Evolutionary conservation across 2,888 invertebrate species (phyloP).

Genomic region (Phorcus lineatus): DNA sequence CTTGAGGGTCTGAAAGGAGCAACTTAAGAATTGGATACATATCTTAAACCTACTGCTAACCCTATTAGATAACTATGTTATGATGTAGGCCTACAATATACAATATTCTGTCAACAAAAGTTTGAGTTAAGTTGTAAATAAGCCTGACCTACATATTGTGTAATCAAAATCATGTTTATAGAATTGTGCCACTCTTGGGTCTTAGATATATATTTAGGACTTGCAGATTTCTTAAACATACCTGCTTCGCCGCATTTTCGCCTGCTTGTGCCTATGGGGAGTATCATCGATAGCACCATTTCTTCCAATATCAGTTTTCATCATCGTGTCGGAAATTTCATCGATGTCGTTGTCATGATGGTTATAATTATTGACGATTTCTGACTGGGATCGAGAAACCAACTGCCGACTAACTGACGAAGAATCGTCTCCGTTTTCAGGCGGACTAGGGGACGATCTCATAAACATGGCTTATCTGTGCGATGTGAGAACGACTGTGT

Average conservation of each 20-base stretch:
- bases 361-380: neutral
- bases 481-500: neutral
- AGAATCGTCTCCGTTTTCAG: neutral
- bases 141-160: too few relatives aligned
- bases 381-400: conserved; percentile 7
- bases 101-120: too few relatives aligned
- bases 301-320: neutral
- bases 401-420: neutral
- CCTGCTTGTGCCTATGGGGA: neutral
- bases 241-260: neutral
- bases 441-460: neutral
- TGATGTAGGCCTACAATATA: too few relatives aligned
- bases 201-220: too few relatives aligned
- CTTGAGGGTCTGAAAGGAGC: too few relatives aligned
- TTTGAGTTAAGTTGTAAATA: too few relatives aligned
- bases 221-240: neutral
- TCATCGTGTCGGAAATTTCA: neutral
- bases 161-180: neutral
- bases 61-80: too few relatives aligned
- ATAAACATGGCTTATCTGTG: neutral
- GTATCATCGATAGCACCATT: neutral
- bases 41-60: too few relatives aligned
- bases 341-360: neutral
- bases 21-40: too few relatives aligned
- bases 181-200: too few relatives aligned